Conservation (phyloP, 2,113 vertebrate genomes). For the Carollia perspicillata region DNA sequence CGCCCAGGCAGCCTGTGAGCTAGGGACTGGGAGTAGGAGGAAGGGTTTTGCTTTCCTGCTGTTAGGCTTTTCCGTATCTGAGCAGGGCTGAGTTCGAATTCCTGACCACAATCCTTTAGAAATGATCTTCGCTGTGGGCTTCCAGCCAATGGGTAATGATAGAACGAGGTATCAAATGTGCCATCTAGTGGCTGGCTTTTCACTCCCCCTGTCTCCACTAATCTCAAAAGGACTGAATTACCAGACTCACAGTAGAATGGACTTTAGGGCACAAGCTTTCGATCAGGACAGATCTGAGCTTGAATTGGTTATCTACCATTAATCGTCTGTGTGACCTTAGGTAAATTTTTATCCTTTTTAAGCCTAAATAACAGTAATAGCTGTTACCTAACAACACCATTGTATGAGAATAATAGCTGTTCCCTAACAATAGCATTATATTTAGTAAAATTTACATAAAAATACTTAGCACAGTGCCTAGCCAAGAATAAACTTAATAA, state of each 20-base stretch:
- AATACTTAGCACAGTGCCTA: neutral
- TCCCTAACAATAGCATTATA: neutral
- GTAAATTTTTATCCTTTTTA: neutral
- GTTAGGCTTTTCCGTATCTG: neutral
- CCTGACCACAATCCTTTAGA: neutral
- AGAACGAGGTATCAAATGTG: neutral
- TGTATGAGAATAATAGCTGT: neutral
- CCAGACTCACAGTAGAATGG: neutral
- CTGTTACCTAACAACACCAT: neutral
- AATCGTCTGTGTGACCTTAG: neutral
- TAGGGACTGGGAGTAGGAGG: neutral
- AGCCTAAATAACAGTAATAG: neutral
- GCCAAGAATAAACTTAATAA: neutral
- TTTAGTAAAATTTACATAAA: neutral
- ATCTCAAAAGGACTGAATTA: neutral
- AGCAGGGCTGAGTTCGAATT: neutral
- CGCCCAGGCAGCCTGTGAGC: neutral
- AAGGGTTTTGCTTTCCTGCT: neutral
- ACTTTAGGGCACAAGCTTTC: neutral
- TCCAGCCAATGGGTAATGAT: neutral
- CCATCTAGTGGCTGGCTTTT: neutral
- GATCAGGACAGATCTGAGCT: neutral
- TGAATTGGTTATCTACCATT: neutral
- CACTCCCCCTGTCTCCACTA: neutral
- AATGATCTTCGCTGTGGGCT: conserved; percentile 11